Evolutionary conservation across 2,797 vertebrate species (phyloP).

Genomic region (Galagoides demidoff): DNA sequence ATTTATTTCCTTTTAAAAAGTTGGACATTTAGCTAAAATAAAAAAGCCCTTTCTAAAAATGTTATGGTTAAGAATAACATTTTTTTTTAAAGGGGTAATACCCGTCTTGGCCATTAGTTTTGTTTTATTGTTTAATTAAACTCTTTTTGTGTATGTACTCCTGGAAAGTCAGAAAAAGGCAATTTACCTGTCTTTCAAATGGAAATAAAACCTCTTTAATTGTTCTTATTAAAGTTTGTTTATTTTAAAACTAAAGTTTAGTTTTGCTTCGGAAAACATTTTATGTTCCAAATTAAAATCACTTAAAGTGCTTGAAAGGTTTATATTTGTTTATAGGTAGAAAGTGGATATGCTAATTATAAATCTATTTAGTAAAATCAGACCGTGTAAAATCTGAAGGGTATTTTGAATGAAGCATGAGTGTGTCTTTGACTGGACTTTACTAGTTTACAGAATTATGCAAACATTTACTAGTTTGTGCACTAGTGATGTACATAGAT

Average conservation of each 20-base stretch:
- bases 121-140: slow-evolving; percentile 45
- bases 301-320: not conserved
- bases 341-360: not conserved
- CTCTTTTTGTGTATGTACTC: not conserved
- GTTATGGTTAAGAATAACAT: not conserved
- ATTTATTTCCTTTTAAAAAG: slow-evolving; percentile 19
- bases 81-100: not conserved
- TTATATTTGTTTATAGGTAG: not conserved
- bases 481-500: slow-evolving; percentile 6
- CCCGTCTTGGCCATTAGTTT: not conserved
- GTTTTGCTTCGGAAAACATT: not conserved
- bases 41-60: not conserved
- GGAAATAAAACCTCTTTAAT: not conserved
- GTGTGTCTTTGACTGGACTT: not conserved
- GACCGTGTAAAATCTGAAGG: not conserved
- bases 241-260: slow-evolving; percentile 12
- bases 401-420: slow-evolving; percentile 37
- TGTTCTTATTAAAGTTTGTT: not conserved
- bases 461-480: not conserved
- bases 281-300: not conserved
- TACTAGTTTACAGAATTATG: not conserved
- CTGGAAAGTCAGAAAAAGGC: not conserved
- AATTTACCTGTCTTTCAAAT: slow-evolving; percentile 32
- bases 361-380: slow-evolving; percentile 18
- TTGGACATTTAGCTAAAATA: not conserved